Conservation (phyloP, 2,797 vertebrate species). For the Megaceryle alcyon region DNA sequence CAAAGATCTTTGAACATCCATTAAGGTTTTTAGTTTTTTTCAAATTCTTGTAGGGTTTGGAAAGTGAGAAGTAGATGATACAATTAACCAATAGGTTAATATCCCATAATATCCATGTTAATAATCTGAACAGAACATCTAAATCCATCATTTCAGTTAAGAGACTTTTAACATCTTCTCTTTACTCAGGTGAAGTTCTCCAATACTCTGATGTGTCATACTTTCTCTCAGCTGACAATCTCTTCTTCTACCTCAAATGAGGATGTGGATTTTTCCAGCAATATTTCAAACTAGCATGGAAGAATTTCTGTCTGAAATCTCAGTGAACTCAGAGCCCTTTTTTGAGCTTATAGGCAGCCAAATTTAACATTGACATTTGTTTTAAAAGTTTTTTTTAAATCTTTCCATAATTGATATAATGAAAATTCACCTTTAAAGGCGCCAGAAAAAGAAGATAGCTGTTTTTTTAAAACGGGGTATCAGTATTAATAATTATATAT, state of each 20-base stretch:
- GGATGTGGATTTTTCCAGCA: neutral
- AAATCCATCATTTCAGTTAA: neutral
- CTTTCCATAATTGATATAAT: neutral
- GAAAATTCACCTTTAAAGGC: neutral
- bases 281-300: neutral
- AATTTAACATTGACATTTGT: neutral
- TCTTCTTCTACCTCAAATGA: neutral
- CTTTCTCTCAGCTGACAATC: neutral
- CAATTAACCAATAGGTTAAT: neutral
- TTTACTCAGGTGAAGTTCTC: neutral
- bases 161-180: neutral
- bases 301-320: neutral
- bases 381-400: neutral
- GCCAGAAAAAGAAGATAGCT: neutral
- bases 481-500: neutral
- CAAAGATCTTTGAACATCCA: neutral
- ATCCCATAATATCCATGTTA: neutral
- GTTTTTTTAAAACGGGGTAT: neutral
- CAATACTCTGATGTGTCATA: rapidly evolving
- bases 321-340: rapidly evolving
- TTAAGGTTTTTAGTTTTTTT: neutral
- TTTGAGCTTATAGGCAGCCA: neutral
- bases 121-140: neutral
- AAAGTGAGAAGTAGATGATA: neutral
- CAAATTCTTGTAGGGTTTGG: neutral